A percentile compares a stretch with the other conserved stretches of the same genome.
phyloP scores from a whole-genome alignment of 1,140 invertebrate genomes.

The Wiebesia pumilae region DNA sequence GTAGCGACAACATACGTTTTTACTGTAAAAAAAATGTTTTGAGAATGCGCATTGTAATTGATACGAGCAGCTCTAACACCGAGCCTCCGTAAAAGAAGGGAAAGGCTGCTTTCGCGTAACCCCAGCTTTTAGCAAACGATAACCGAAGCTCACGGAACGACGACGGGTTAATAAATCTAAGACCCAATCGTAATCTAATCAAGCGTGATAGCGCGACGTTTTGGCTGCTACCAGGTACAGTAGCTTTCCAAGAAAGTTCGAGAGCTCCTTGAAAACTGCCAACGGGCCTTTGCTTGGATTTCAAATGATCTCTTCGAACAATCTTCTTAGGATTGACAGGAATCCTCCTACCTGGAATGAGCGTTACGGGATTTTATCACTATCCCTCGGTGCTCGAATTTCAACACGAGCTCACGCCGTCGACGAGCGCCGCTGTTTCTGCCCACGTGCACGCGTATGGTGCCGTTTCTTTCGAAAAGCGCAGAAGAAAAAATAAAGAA shows the following conservation, averaged over 20 bases:
- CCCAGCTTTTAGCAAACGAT: neutral
- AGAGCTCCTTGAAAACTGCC: neutral
- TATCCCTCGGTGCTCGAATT: conserved; percentile 45
- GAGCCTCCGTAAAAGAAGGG: neutral
- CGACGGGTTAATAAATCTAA: conserved; percentile 31
- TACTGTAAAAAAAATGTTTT: too few relatives aligned
- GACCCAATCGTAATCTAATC: conserved; percentile 37
- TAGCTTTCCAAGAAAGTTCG: conserved; percentile 41
- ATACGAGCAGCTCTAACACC: too few relatives aligned
- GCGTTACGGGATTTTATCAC: conserved; percentile 30
- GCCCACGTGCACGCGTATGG: neutral
- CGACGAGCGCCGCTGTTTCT: neutral
- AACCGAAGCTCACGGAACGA: neutral
- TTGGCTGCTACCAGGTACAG: conserved; percentile 9
- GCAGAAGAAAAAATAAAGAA: neutral
- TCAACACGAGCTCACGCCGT: neutral
- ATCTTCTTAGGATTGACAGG: conserved; percentile 35
- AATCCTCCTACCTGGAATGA: conserved; percentile 39
- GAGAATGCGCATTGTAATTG: too few relatives aligned
- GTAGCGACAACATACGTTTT: too few relatives aligned
- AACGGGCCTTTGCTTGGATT: conserved; percentile 26
- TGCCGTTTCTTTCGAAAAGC: neutral
- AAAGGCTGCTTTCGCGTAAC: neutral
- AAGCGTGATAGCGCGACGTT: conserved; percentile 34
- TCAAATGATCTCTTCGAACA: conserved; percentile 16